Evolutionary conservation across 2,113 vertebrate species (phyloP), one percentile per base, ranked within the genome.

Genomic region (Embiotoca jacksoni): DNA sequence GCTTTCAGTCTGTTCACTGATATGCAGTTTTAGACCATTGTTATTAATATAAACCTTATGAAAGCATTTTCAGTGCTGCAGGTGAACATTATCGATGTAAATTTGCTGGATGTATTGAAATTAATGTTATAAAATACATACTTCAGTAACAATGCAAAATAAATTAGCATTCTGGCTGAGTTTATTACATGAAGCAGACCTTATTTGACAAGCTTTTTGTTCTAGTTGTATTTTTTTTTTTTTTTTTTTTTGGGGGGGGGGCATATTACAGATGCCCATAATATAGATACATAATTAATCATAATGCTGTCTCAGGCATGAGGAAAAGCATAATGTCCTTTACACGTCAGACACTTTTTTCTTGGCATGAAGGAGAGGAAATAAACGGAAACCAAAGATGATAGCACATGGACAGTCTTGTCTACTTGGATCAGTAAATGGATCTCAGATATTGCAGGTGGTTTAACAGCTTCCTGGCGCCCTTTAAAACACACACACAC

Each of bases 81-180:
- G 41, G 44, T 65, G 33, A 46, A 52, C 16, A 32, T 32, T 49
- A 31, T 35, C 11, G 67, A 62, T 54, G 41, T 10, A 33, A 30
- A 72, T 82, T 35, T 49, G 46, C 33, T 65, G 9, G 0, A 64
- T 49, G 39, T n/a, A 63, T 63, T 70, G 16, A 50, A 36, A 66
- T 61, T 50, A 60, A n/a, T 63, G 23, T 15, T 72, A 55, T 37
- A 71, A 37, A 23, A 23, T 23, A 15, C 35, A 55, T 31, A 65
- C 6, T 41, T 0, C 31, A 33, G 33, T 7, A 44, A 59, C 16
- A 46, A n/a, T 35, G 46, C 16, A 59, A 16, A 11, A 47, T 7
- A 67, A 66, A 32, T 16, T 4, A 36, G 14, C 16, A 46, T 60
- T 32, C 23, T 8, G 35, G 16, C 14, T 46, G 5, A 35, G 2